These are phyloP conservation scores for Sceloporus tristichus DNA, from an alignment of 2,113 vertebrate genomes.

Conservation along the genomic window DNA sequence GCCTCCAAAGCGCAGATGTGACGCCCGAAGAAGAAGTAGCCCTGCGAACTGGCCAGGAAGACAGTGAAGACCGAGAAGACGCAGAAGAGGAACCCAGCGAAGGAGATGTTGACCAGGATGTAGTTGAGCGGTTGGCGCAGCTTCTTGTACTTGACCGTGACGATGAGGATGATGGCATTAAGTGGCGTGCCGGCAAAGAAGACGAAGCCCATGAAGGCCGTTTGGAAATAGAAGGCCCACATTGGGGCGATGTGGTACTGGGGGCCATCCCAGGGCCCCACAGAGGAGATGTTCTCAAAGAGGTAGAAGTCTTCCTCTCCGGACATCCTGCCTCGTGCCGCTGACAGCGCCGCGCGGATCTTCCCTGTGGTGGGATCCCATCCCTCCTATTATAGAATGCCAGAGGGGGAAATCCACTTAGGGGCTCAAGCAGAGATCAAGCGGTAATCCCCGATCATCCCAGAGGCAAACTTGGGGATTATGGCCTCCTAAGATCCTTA, in stretches of 20 bases:
- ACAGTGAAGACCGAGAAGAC: slow-evolving; percentile 81
- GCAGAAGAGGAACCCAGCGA: slow-evolving; percentile 80
- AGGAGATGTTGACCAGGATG: slow-evolving; percentile 85
- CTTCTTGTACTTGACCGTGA: slow-evolving; percentile 84
- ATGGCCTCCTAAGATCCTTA: slow-evolving; percentile 28
- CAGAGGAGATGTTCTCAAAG: slow-evolving; percentile 79
- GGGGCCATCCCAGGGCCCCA: slow-evolving; percentile 85
- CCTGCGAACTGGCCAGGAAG: slow-evolving; percentile 78
- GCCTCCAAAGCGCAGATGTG: slow-evolving; percentile 78
- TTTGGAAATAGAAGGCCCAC: slow-evolving; percentile 86
- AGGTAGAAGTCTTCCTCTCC: slow-evolving; percentile 82
- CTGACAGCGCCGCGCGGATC: not conserved
- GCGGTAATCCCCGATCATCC: slow-evolving; percentile 59
- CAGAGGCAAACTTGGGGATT: slow-evolving; percentile 69
- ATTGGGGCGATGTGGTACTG: slow-evolving; percentile 84
- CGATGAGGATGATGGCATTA: slow-evolving; percentile 81
- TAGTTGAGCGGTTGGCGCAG: slow-evolving; percentile 86
- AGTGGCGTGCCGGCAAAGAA: slow-evolving; percentile 80
- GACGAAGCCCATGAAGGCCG: slow-evolving; percentile 85
- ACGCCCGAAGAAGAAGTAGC: slow-evolving; percentile 83
- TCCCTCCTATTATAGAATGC: slow-evolving; percentile 61
- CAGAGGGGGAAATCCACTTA: slow-evolving; percentile 61
- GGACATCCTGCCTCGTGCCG: slow-evolving; percentile 65
- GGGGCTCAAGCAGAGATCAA: slow-evolving; percentile 39
- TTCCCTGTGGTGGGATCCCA: not conserved